Percentiles rank a stretch among this genome's conserved stretches.
These are phyloP conservation scores for Cervus canadensis DNA, from an alignment of 2,113 vertebrate genomes.

Conservation along the genomic window DNA sequence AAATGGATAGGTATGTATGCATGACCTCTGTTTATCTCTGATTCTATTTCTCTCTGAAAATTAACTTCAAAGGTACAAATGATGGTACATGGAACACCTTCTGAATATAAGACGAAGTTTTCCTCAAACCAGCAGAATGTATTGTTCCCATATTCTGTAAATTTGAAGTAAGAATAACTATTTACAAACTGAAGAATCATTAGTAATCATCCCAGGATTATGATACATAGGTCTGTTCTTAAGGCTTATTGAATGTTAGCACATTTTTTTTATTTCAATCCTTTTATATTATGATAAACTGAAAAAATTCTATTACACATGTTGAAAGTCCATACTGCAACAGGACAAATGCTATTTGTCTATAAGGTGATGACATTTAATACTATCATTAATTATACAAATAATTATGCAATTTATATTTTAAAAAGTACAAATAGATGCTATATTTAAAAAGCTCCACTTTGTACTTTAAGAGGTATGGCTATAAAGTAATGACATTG, in stretches of 20 bases:
- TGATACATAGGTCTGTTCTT: neutral
- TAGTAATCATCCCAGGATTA: neutral
- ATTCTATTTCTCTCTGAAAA: neutral
- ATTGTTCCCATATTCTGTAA: neutral
- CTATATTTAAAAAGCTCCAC: neutral
- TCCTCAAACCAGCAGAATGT: neutral
- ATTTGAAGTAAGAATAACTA: neutral
- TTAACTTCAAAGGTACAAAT: neutral
- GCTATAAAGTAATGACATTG: neutral
- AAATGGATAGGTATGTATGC: neutral
- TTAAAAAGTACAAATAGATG: neutral
- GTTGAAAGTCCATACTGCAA: neutral
- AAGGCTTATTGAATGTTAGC: neutral
- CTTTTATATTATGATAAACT: neutral
- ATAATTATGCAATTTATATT: neutral
- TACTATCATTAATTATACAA: neutral
- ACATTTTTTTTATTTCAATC: neutral
- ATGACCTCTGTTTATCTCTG: neutral
- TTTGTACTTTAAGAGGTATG: neutral
- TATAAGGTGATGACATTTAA: neutral
- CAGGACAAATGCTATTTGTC: neutral
- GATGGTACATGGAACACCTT: neutral
- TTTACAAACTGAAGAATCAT: neutral
- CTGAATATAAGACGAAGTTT: neutral
- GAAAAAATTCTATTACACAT: neutral